phyloP scores from a whole-genome alignment of 1,140 invertebrate species.

The Brachionus calyciflorus region DNA sequence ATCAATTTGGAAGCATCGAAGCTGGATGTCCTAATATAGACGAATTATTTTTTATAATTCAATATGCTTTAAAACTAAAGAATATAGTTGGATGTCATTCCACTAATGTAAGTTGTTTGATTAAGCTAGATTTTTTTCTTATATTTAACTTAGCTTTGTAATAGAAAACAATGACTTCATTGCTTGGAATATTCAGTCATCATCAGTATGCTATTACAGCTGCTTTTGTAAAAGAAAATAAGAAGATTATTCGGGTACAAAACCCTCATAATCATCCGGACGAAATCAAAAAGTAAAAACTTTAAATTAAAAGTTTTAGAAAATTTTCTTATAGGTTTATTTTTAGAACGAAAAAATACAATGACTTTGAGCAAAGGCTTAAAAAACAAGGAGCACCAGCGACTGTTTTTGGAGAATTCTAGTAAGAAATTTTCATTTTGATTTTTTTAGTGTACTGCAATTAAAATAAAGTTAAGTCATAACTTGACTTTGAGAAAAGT shows the following conservation, averaged over 20 bases:
- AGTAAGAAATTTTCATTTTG: too few species aligned
- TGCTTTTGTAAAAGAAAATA: neutral
- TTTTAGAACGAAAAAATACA: constrained; percentile 1
- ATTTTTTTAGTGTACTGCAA: too few species aligned
- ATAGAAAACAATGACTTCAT: neutral
- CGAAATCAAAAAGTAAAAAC: constrained; percentile 29
- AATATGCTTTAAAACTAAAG: neutral
- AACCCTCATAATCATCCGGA: constrained; percentile 42
- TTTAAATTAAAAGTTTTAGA: too few species aligned
- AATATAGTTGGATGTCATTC: constrained; percentile 14
- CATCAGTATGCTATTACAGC: constrained; percentile 43
- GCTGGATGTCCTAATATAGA: neutral
- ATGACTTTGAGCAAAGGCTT: neutral
- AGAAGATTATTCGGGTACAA: constrained; percentile 22
- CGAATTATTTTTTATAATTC: constrained; percentile 11
- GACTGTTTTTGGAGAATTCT: neutral
- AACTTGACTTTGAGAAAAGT: too few species aligned
- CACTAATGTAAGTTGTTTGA: neutral
- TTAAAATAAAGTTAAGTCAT: too few species aligned
- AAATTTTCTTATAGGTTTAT: too few species aligned
- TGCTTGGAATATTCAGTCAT: neutral
- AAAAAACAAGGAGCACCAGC: constrained; percentile 12
- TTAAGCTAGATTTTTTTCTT: neutral
- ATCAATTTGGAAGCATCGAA: constrained; percentile 18
- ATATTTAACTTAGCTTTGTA: neutral